These are phyloP conservation scores for Phocides pigmalion DNA, from an alignment of 1,140 invertebrate species.

Conservation along the genomic window DNA sequence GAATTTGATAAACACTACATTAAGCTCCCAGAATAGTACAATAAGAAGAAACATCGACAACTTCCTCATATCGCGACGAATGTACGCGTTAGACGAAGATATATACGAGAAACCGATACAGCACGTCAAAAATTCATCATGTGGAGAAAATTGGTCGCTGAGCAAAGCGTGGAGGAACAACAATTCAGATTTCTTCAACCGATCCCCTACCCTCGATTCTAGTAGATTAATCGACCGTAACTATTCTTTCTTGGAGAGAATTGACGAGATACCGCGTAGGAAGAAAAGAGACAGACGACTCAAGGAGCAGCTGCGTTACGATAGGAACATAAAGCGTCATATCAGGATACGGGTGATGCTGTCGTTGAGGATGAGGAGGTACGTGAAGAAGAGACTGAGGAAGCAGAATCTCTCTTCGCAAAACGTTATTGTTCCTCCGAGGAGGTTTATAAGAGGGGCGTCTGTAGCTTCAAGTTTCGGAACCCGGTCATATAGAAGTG, in stretches of 20 bases:
- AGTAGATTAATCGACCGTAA: constrained; percentile 48
- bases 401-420: constrained; percentile 53
- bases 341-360: constrained; percentile 80
- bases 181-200: constrained; percentile 64
- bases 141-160: constrained; percentile 77
- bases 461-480: constrained; percentile 67
- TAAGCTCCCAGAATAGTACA: constrained; percentile 68
- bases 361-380: constrained; percentile 74
- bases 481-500: constrained; percentile 69
- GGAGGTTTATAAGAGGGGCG: constrained; percentile 48
- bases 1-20: constrained; percentile 63
- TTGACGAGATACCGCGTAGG: constrained; percentile 63
- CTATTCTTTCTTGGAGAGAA: constrained; percentile 51
- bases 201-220: constrained; percentile 51
- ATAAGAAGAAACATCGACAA: constrained; percentile 69
- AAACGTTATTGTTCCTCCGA: constrained; percentile 42
- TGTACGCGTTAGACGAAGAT: constrained; percentile 70
- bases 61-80: constrained; percentile 64
- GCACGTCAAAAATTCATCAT: constrained; percentile 59
- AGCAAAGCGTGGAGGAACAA: constrained; percentile 75
- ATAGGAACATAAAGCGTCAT: constrained; percentile 80
- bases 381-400: constrained; percentile 69
- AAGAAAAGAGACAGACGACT: constrained; percentile 62
- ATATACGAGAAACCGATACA: constrained; percentile 74
- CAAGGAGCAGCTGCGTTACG: constrained; percentile 78